These are phyloP conservation scores for Myiozetetes cayanensis DNA, from an alignment of 2,113 vertebrate species.

Conservation along the genomic window DNA sequence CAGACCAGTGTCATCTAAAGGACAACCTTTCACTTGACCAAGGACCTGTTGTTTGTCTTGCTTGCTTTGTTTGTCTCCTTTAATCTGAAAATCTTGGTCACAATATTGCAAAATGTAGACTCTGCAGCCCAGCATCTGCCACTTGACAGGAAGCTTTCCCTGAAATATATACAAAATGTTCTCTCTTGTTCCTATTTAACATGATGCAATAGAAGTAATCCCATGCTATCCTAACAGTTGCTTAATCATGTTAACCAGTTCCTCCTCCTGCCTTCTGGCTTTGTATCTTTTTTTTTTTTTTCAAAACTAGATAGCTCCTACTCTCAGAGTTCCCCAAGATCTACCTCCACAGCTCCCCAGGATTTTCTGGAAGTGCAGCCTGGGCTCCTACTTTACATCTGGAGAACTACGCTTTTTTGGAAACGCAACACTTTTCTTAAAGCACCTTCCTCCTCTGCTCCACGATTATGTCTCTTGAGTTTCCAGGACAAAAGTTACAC, in stretches of 20 bases:
- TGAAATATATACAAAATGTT: constrained; percentile 42
- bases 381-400: neutral
- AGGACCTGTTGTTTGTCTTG: neutral
- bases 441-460: neutral
- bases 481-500: neutral
- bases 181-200: neutral
- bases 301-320: neutral
- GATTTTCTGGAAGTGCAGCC: neutral
- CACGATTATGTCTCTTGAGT: neutral
- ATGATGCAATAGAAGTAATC: constrained; percentile 28
- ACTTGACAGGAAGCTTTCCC: constrained; percentile 13
- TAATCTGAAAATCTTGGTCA: constrained; percentile 11
- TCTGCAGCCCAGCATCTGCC: neutral
- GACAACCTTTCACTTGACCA: neutral
- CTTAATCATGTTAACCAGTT: constrained; percentile 35
- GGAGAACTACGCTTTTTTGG: neutral
- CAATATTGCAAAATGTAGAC: constrained; percentile 5
- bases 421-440: neutral
- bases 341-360: accelerated
- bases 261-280: neutral
- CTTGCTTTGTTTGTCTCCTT: neutral
- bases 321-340: neutral
- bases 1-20: neutral
- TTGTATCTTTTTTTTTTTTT: neutral
- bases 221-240: neutral